Conservation (phyloP, 2,797 vertebrate genomes). For the Gallinago solitaria region DNA sequence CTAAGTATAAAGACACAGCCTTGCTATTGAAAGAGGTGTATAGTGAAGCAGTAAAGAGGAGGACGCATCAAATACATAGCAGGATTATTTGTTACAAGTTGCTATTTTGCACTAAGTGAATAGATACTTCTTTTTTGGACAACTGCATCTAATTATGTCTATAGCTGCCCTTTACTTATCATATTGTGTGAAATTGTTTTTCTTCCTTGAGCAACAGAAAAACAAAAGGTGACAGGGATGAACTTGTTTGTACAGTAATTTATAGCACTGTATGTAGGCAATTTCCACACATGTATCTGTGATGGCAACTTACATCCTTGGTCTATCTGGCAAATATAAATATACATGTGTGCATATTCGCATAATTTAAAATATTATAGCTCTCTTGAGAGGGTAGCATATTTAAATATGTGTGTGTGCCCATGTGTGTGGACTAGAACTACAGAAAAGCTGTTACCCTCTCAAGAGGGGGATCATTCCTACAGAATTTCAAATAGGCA, state of each 20-base stretch:
- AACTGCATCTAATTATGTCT: neutral
- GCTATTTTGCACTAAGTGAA: neutral
- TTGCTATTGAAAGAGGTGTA: neutral
- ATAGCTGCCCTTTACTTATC: neutral
- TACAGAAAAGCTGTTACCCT: neutral
- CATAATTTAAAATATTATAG: neutral
- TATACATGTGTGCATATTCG: neutral
- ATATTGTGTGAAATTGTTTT: neutral
- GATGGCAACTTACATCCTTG: neutral
- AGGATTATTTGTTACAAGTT: neutral
- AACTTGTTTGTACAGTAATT: neutral
- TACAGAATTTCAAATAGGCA: neutral
- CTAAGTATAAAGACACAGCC: neutral
- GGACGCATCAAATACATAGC: neutral
- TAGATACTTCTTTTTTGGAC: neutral
- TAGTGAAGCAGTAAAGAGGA: neutral
- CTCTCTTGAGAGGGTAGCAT: neutral
- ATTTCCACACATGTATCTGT: neutral
- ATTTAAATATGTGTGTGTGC: neutral
- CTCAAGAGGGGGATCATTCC: neutral
- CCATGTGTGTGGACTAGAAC: neutral
- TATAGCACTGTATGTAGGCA: neutral
- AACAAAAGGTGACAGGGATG: neutral
- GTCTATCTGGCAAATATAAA: neutral
- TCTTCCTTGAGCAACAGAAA: neutral